A percentile compares a stretch with the other conserved stretches of the same genome.
Conservation (phyloP, 2,797 vertebrate genomes). For the Apogon hyalosoma region DNA sequence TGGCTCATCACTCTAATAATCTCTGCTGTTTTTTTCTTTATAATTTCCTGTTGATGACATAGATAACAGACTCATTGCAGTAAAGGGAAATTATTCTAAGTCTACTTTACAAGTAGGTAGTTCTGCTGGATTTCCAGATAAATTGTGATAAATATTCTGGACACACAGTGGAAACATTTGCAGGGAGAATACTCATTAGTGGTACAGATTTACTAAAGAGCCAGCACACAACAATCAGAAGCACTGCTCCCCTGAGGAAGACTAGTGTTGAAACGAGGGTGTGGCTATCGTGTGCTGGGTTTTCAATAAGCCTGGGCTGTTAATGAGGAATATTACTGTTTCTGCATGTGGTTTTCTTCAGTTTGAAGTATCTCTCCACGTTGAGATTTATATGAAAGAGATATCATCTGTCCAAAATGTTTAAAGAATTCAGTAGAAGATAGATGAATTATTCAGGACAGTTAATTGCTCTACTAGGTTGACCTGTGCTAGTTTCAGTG, state of each 20-base stretch:
- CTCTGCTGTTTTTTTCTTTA: slow-evolving; percentile 19
- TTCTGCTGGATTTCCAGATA: slow-evolving; percentile 25
- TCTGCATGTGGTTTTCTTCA: slow-evolving; percentile 2
- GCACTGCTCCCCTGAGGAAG: slow-evolving; percentile 49
- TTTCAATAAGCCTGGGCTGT: slow-evolving; percentile 46
- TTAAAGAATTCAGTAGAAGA: not conserved
- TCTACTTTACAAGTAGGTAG: slow-evolving; percentile 18
- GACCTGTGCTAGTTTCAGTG: not conserved
- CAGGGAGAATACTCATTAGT: slow-evolving; percentile 61
- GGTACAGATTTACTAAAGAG: slow-evolving; percentile 56
- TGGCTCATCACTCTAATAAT: slow-evolving; percentile 36
- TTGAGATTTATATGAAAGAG: not conserved
- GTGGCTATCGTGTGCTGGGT: slow-evolving; percentile 53
- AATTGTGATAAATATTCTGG: slow-evolving; percentile 56
- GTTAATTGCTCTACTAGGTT: not conserved
- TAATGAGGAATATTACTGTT: slow-evolving; percentile 46
- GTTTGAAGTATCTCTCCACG: slow-evolving; percentile 14
- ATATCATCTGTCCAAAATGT: not conserved
- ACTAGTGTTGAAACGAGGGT: slow-evolving; percentile 50
- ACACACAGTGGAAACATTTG: slow-evolving; percentile 55
- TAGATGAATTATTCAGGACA: no score
- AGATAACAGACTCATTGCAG: not conserved
- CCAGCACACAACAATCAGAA: slow-evolving; percentile 53
- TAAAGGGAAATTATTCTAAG: slow-evolving; percentile 18
- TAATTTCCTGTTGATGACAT: slow-evolving; percentile 22